These are phyloP conservation scores for Eristalinus sepulchralis DNA, from an alignment of 2,888 invertebrate genomes.

Conservation along the genomic window DNA sequence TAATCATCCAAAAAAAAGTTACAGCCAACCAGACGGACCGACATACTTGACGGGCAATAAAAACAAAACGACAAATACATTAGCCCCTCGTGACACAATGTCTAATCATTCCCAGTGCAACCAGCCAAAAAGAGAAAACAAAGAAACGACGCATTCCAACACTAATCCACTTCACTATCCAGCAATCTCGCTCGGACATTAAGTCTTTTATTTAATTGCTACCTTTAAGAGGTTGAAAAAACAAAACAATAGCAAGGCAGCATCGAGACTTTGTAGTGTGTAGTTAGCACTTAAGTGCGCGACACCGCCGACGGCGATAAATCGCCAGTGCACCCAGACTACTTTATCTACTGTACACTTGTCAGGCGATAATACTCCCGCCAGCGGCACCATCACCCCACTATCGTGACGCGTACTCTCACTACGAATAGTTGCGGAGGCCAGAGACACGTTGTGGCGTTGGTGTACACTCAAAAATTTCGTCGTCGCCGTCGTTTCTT, in stretches of 20 bases:
- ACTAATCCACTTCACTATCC: not conserved
- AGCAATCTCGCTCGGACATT: slow-evolving; percentile 20
- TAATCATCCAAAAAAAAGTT: not conserved
- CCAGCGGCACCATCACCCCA: not conserved
- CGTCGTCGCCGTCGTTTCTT: not conserved
- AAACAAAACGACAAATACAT: not conserved
- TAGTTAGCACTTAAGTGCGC: slow-evolving; percentile 13
- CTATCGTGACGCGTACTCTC: not conserved
- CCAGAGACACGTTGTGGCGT: not conserved
- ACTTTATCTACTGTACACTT: slow-evolving; percentile 36
- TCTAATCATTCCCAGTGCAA: slow-evolving; percentile 2
- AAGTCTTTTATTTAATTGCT: slow-evolving; percentile 24
- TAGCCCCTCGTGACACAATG: not conserved
- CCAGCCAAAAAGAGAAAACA: not conserved
- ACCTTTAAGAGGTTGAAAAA: not conserved
- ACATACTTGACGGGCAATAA: not conserved
- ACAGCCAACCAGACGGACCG: not conserved
- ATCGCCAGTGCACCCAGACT: slow-evolving; percentile 30
- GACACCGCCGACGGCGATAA: slow-evolving; percentile 6
- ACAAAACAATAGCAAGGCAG: not conserved
- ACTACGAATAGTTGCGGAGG: not conserved
- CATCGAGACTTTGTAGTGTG: slow-evolving; percentile 1
- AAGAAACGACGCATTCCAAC: not conserved
- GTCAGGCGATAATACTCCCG: slow-evolving; percentile 18
- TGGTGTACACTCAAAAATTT: slow-evolving; percentile 8